Evolutionary conservation across 2,888 invertebrate genomes (phyloP).

Genomic region (Drosophila quinaria): DNA sequence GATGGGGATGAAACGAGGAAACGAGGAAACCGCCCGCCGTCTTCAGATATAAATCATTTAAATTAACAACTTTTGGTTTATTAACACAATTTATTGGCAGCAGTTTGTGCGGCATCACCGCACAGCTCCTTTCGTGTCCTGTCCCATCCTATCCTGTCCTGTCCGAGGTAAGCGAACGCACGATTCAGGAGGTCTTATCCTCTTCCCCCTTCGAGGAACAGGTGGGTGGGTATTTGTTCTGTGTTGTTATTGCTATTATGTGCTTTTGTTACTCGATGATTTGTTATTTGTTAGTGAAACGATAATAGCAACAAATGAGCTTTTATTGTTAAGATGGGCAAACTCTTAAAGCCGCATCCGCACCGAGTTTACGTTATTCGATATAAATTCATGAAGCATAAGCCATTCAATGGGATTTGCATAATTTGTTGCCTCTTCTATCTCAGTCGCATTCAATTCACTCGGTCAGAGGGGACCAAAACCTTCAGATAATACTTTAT

Average conservation of each 20-base stretch:
- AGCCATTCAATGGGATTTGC: conserved; percentile 76
- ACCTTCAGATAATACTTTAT: conserved; percentile 4
- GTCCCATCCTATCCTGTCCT: conserved; percentile 24
- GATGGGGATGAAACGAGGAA: neutral
- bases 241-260: conserved; percentile 16
- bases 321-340: conserved; percentile 74
- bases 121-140: conserved; percentile 39
- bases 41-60: conserved; percentile 83
- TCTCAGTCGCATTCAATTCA: conserved; percentile 18
- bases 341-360: conserved; percentile 63
- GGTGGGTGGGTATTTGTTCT: conserved; percentile 42
- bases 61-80: conserved; percentile 84
- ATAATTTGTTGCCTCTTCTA: conserved; percentile 63
- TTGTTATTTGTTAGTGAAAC: conserved; percentile 81
- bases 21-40: conserved; percentile 17
- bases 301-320: conserved; percentile 82
- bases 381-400: conserved; percentile 82
- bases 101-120: conserved; percentile 77
- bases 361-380: conserved; percentile 58
- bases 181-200: conserved; percentile 51
- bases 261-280: conserved; percentile 61
- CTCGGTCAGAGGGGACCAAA: neutral
- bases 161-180: conserved; percentile 56
- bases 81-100: conserved; percentile 84
- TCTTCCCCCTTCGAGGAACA: conserved; percentile 33